Percentiles rank a stretch among this genome's conserved stretches.
Evolutionary conservation across 2,888 invertebrate genomes (phyloP).

Genomic region (Biston stratarius): DNA sequence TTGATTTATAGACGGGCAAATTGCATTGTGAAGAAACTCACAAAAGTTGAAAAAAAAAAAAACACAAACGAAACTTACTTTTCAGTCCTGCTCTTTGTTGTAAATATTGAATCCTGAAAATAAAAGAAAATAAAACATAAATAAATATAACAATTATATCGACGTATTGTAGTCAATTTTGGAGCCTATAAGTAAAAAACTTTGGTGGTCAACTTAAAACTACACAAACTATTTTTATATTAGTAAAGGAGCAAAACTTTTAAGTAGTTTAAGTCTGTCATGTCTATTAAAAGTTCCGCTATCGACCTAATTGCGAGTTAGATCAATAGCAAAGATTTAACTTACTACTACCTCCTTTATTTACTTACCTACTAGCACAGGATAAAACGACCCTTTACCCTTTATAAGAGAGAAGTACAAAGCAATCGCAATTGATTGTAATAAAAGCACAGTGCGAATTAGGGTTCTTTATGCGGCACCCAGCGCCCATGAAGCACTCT

Average conservation of each 20-base stretch:
- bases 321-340: no score
- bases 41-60: slow-evolving; percentile 14
- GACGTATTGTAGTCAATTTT: neutral
- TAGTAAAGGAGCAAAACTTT: no score
- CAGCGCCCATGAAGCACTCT: slow-evolving; percentile 34
- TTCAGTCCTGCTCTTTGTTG: slow-evolving; percentile 47
- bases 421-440: slow-evolving; percentile 36
- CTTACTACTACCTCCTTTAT: neutral
- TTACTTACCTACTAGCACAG: neutral
- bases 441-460: slow-evolving; percentile 40
- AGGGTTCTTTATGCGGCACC: slow-evolving; percentile 41
- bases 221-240: no score
- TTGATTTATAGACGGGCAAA: slow-evolving; percentile 38
- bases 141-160: neutral
- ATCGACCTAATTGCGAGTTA: no score
- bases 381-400: neutral
- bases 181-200: neutral
- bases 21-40: slow-evolving; percentile 20
- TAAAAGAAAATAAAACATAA: slow-evolving; percentile 35
- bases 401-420: slow-evolving; percentile 8
- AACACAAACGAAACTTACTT: slow-evolving; percentile 52
- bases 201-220: no score
- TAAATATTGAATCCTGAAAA: slow-evolving; percentile 54
- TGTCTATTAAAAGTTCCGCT: no score
- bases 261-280: no score